Percentiles rank a stretch among this genome's conserved stretches.
Conservation (phyloP, 2,888 invertebrate species). For the Chrysolina oricalcia region DNA sequence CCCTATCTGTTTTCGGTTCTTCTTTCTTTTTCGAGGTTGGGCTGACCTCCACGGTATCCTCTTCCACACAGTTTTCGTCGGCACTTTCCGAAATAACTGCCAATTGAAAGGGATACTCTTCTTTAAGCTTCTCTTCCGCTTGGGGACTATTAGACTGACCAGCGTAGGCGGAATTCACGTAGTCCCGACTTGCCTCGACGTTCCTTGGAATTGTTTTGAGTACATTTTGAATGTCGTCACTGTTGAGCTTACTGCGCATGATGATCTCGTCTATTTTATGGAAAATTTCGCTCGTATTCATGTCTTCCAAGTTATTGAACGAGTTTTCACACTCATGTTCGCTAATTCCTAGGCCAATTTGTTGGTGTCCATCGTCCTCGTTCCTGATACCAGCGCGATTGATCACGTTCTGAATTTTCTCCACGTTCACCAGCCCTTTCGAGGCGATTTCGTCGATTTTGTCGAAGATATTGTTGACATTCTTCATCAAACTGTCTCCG, state of each 20-base stretch:
- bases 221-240: slow-evolving; percentile 9
- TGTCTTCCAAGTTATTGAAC: background rate
- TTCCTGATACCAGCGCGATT: background rate
- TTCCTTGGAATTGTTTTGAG: slow-evolving; percentile 10
- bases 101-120: background rate
- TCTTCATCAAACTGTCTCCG: slow-evolving; percentile 31
- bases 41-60: background rate
- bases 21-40: slow-evolving; percentile 2
- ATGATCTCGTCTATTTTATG: slow-evolving; percentile 9
- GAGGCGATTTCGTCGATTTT: slow-evolving; percentile 36
- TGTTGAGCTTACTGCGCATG: slow-evolving; percentile 4
- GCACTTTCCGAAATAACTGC: background rate
- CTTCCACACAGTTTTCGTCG: background rate
- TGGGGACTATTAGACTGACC: background rate
- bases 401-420: slow-evolving; percentile 34
- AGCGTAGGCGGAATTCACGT: background rate
- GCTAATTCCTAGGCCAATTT: background rate
- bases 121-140: background rate
- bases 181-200: background rate
- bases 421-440: slow-evolving; percentile 29
- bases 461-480: slow-evolving; percentile 37
- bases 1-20: background rate
- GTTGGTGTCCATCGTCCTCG: background rate
- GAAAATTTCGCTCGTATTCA: slow-evolving; percentile 8
- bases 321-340: background rate